These are phyloP conservation scores for Phalanger gymnotis DNA, from an alignment of 2,797 vertebrate species.

Conservation along the genomic window DNA sequence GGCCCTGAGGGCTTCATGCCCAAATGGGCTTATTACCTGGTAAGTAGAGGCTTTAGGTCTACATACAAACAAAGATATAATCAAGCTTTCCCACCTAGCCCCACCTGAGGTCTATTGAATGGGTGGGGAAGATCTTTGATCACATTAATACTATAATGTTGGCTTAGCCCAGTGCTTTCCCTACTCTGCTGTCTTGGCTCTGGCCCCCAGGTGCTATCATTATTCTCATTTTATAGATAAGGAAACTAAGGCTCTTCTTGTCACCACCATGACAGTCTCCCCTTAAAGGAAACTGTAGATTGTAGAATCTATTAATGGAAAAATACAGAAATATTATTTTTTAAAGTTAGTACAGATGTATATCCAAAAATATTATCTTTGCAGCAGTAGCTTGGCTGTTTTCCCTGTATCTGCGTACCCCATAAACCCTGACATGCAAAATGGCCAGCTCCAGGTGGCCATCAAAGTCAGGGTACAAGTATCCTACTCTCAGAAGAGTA, in stretches of 20 bases:
- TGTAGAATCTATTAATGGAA: neutral
- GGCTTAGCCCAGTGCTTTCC: neutral
- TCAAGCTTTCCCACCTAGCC: no score
- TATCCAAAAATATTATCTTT: neutral
- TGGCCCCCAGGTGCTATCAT: neutral
- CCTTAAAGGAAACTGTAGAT: neutral
- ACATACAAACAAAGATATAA: no score
- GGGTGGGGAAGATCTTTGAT: no score
- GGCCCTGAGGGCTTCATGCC: no score
- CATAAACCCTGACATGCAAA: neutral
- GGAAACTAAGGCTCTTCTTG: neutral
- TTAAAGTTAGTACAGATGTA: neutral
- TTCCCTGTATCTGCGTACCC: neutral
- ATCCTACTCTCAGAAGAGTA: neutral
- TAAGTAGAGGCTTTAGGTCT: no score
- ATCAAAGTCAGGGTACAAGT: neutral
- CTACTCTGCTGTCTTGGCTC: neutral
- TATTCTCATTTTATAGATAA: neutral
- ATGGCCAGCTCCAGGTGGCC: neutral
- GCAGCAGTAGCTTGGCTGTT: neutral
- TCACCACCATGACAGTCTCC: neutral
- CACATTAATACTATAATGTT: no score
- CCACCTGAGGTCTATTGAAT: no score
- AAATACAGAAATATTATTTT: neutral
- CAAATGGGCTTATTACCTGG: no score